Conservation (phyloP, 2,888 invertebrate genomes). For the Caenorhabditis parvicauda region DNA sequence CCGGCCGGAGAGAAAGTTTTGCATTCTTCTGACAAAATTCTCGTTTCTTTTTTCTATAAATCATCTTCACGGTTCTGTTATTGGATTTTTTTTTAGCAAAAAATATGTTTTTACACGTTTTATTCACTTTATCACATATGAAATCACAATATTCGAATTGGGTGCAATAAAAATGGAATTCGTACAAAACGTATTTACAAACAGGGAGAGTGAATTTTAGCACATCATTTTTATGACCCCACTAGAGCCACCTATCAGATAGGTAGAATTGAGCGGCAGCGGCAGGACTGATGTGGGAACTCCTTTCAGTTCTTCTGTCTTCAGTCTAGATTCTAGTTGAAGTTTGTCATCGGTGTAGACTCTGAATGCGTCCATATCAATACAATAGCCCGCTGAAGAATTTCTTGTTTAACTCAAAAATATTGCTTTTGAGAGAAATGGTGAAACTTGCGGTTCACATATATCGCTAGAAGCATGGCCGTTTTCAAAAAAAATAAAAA, state of each 20-base stretch:
- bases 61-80: no score
- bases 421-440: no score
- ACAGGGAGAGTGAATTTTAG: constrained; percentile 68
- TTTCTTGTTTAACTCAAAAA: not conserved
- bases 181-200: no score
- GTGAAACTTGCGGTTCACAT: no score
- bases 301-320: constrained; percentile 27
- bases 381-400: not conserved
- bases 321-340: constrained; percentile 25
- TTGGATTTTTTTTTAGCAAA: no score
- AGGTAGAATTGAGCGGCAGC: constrained; percentile 82
- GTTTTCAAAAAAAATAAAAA: not conserved
- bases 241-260: constrained; percentile 87
- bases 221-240: constrained; percentile 70
- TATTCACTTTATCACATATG: no score
- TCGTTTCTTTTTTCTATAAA: no score
- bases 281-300: constrained; percentile 74
- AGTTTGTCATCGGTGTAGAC: constrained; percentile 19
- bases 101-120: no score
- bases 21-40: no score
- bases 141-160: no score
- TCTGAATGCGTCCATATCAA: constrained; percentile 7
- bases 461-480: no score
- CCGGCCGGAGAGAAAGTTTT: constrained; percentile 52
- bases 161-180: no score